Base-by-base conservation (phyloP, 2,888 invertebrate genomes). In the Bembecia ichneumoniformis region DNA sequence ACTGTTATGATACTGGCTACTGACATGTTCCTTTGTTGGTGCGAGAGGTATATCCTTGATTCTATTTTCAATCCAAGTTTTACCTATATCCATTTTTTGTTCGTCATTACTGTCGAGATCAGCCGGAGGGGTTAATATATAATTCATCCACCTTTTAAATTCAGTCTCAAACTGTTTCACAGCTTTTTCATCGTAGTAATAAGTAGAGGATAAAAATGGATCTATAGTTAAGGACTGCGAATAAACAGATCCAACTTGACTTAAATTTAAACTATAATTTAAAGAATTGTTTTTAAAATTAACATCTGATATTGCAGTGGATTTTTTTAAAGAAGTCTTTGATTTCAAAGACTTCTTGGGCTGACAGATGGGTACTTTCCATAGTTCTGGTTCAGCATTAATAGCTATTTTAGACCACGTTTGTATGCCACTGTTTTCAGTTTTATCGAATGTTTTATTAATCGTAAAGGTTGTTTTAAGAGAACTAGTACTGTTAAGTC, bases 101-200 rank as follows among this genome's bases (percentile, higher is more conserved):
- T 90, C 90, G n/a, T 89, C 77, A 51, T 88, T 84, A 43, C 90
- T 88, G 56, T 91, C 91, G 0, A 94, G 82, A 57, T 94, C 93
- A 0, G 90, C 88, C 0, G 94, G 94, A 1, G 94, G 93, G 3
- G 93, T 91, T 5, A 95, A 79, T 48, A 95, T 79, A 7, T 91
- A 91, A 71, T 95, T 95, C 0, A 95, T 76, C 94, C 94, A 95
- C 58, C 93, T 92, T 64, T 91, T 93, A 52, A 94, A 93, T 63
- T 92, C 90, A 0, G 68, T 78, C 73, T 93, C 92, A 69, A 94
- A 92, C 51, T 90, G 89, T 46, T 90, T 88, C 1, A 95, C 87
- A 64, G 93, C 91, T 58, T 88, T 83, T 55, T 91, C 90, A 62
- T 93, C 92, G 58, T 91, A 89, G 64, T 91, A 92, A 65, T 93